These are phyloP conservation scores for Muscicapa adusta DNA, from an alignment of 2,113 vertebrate genomes.

Conservation along the genomic window DNA sequence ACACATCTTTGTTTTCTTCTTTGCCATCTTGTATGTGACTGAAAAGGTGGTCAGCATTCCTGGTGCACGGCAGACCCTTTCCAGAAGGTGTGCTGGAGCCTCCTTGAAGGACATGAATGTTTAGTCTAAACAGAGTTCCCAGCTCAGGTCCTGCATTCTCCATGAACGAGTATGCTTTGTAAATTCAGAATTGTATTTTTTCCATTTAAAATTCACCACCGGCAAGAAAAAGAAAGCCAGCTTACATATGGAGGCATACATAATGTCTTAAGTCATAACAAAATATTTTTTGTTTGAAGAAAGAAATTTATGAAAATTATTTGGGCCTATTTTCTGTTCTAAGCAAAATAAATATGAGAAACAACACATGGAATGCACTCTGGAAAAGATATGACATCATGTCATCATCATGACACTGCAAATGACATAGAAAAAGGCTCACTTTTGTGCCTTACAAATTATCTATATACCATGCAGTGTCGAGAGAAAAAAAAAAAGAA, in stretches of 20 bases:
- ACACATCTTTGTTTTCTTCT: neutral
- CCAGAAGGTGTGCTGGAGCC: neutral
- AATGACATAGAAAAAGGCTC: conserved; percentile 33
- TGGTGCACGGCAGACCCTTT: neutral
- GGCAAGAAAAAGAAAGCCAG: conserved; percentile 26
- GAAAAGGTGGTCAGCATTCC: neutral
- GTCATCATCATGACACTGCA: conserved; percentile 18
- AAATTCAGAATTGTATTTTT: conserved; percentile 33
- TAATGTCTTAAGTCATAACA: neutral
- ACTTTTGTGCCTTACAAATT: conserved; percentile 8
- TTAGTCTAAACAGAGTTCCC: neutral
- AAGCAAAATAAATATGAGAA: conserved; percentile 59
- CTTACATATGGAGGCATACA: neutral
- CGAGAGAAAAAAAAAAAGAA: neutral
- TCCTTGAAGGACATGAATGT: neutral
- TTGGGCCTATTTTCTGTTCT: conserved; percentile 26
- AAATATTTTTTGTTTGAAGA: conserved; percentile 38
- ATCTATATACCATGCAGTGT: neutral
- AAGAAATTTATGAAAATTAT: conserved; percentile 16
- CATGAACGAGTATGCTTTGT: accelerated
- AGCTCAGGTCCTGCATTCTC: neutral
- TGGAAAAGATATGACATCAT: conserved; percentile 36
- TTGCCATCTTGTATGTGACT: neutral
- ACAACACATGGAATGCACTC: conserved; percentile 69
- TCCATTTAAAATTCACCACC: conserved; percentile 35